Evolutionary conservation across 2,888 invertebrate species (phyloP).

Genomic region (Drosophila neotestacea): DNA sequence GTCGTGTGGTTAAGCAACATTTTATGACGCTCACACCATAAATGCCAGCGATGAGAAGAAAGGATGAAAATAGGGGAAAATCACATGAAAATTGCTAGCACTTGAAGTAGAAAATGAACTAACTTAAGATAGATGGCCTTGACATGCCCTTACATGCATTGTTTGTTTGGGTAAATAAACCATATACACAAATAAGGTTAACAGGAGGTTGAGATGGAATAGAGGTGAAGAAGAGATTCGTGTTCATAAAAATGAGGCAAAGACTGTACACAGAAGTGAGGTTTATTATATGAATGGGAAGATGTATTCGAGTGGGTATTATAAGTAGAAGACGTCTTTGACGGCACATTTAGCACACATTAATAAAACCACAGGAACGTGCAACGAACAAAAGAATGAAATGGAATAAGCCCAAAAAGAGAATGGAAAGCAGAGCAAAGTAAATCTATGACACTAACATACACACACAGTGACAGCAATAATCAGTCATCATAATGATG

Average conservation of each 20-base stretch:
- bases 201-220: not conserved
- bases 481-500: slow-evolving; percentile 76
- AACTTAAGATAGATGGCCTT: slow-evolving; percentile 50
- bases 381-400: slow-evolving; percentile 33
- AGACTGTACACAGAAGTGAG: slow-evolving; percentile 22
- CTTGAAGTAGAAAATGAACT: slow-evolving; percentile 30
- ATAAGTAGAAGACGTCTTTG: slow-evolving; percentile 58
- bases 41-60: slow-evolving; percentile 2
- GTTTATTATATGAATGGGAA: slow-evolving; percentile 46
- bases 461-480: slow-evolving; percentile 49
- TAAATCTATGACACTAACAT: slow-evolving; percentile 26
- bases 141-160: slow-evolving; percentile 43
- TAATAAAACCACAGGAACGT: slow-evolving; percentile 73
- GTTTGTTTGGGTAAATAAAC: slow-evolving; percentile 57
- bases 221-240: not conserved
- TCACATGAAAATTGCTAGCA: slow-evolving; percentile 48
- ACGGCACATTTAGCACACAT: slow-evolving; percentile 74
- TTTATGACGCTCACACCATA: not conserved
- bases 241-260: slow-evolving; percentile 46
- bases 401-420: slow-evolving; percentile 10
- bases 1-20: slow-evolving; percentile 14
- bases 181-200: slow-evolving; percentile 26
- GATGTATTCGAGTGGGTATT: slow-evolving; percentile 55
- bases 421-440: slow-evolving; percentile 22
- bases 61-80: slow-evolving; percentile 21